phyloP scores from a whole-genome alignment of 2,113 vertebrate genomes.

The Podilymbus podiceps region DNA sequence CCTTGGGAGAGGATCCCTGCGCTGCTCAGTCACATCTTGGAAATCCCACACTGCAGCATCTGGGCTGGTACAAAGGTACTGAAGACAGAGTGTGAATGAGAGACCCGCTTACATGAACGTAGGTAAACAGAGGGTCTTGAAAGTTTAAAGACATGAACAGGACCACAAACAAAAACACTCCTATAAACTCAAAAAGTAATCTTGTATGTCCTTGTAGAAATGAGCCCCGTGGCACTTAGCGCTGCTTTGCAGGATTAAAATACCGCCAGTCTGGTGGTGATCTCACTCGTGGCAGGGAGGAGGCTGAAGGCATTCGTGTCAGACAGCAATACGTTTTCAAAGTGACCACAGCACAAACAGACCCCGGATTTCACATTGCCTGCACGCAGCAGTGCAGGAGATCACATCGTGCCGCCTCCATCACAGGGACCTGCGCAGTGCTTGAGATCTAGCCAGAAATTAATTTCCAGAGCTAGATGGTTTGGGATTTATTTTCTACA shows the following conservation, averaged over 20 bases:
- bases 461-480: neutral
- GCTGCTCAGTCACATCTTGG: neutral
- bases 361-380: fast-evolving
- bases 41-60: neutral
- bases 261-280: neutral
- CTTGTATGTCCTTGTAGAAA: neutral
- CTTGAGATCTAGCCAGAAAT: neutral
- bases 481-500: neutral
- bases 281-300: neutral
- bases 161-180: neutral
- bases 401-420: fast-evolving
- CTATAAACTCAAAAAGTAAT: neutral
- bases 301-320: neutral
- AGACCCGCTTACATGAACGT: neutral
- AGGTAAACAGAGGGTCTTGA: neutral
- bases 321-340: neutral
- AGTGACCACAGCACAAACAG: neutral
- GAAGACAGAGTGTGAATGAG: neutral
- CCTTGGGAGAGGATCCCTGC: neutral
- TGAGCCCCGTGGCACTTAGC: fast-evolving
- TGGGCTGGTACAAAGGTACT: neutral
- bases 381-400: neutral
- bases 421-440: fast-evolving
- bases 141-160: neutral
- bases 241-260: neutral